phyloP scores from a whole-genome alignment of 2,113 vertebrate species.

The Dinomys branickii region DNA sequence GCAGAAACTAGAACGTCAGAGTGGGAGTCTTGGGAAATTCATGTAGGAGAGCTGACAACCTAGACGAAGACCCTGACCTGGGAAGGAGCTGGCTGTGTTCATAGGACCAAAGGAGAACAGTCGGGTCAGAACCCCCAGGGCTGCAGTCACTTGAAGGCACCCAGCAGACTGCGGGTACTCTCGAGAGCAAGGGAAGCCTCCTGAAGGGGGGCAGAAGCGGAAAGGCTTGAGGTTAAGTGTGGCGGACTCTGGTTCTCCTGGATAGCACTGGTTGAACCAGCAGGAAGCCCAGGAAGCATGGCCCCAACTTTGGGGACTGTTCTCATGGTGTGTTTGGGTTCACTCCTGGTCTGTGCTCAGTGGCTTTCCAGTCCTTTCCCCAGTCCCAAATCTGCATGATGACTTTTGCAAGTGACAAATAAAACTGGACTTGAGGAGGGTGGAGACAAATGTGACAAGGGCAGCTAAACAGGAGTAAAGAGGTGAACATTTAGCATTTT shows the following conservation, averaged over 20 bases:
- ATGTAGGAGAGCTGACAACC: not conserved
- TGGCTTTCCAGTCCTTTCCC: not conserved
- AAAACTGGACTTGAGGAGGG: not conserved
- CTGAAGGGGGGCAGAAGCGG: not conserved
- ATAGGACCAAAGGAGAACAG: not conserved
- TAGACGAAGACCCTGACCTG: fast-evolving
- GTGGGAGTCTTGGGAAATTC: not conserved
- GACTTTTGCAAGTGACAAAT: not conserved
- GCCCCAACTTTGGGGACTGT: not conserved
- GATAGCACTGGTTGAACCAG: not conserved
- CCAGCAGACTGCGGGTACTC: fast-evolving
- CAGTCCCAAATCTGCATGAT: fast-evolving
- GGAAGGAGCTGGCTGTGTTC: not conserved
- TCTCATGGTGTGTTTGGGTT: not conserved
- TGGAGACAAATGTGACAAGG: not conserved
- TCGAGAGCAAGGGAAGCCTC: not conserved
- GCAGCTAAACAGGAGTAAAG: fast-evolving
- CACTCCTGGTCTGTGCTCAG: not conserved
- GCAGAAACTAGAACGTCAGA: not conserved
- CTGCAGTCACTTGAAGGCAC: too few species aligned
- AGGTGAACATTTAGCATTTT: not conserved
- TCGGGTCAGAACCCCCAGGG: fast-evolving
- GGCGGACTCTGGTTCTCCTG: fast-evolving
- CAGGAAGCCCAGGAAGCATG: fast-evolving
- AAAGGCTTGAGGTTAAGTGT: not conserved